Evolutionary conservation across 2,797 vertebrate genomes (phyloP), one percentile per base, ranked within the genome.

Genomic region (Trematomus bernacchii): DNA sequence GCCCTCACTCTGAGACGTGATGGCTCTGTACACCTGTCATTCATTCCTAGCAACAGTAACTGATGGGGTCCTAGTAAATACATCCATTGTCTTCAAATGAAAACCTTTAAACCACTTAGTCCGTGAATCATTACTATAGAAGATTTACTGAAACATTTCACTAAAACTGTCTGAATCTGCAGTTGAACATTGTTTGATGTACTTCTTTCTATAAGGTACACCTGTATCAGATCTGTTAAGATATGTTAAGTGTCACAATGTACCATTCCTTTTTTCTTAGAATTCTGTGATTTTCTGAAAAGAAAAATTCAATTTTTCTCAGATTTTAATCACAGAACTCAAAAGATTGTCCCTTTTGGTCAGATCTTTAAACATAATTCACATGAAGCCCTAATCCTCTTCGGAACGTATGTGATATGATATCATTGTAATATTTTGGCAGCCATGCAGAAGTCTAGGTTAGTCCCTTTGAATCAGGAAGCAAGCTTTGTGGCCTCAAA

Each of bases 191-290:
- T n/a, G 55, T 44, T 67, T 55, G 14, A 18, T 30, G 14, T 74
- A 30, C 19, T 44, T 37, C 51, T 47, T 63, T 60, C 13, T 30
- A 10, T 40, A 14, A 77, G 52, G 4, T 48, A 55, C 44, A 72
- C 4, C 1, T 59, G 14, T 19, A 11, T 60, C 23, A 50, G 12
- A 50, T 50, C 18, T 47, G 46, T 18, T 47, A 47, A 16, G 6
- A 47, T 47, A 40, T 27, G 27, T 27, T 27, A 69, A 6, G 47
- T 27, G 8, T 74, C 66, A 62, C 60, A 23, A 30, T 46, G 11
- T 51, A 55, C 70, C 40, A 55, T 37, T 58, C 70, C 69, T 82
- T 76, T 82, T 27, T 37, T 37, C 33, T 37, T 9, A 37, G 33
- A 37, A 37, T 37, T 37, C 6, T 37, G 33, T 9, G 33, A 37